Percentiles rank a stretch among this genome's conserved stretches.
These are phyloP conservation scores for Drosophila trapezifrons DNA, from an alignment of 1,140 invertebrate species.

Conservation along the genomic window DNA sequence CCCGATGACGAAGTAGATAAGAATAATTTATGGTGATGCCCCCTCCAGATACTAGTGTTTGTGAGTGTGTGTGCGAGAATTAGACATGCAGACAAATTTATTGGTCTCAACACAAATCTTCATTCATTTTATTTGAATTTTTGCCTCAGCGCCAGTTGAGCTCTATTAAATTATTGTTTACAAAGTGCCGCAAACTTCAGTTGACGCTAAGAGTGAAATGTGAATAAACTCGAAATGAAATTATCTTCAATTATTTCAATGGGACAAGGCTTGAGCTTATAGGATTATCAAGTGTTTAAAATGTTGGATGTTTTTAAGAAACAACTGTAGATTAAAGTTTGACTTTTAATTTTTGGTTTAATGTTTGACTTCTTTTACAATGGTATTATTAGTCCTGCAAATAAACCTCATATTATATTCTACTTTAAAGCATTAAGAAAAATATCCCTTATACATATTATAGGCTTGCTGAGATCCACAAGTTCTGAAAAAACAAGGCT, in stretches of 20 bases:
- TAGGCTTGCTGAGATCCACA: too few species aligned
- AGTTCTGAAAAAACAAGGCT: too few species aligned
- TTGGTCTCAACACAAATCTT: conserved; percentile 77
- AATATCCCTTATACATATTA: too few species aligned
- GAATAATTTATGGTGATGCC: conserved; percentile 78
- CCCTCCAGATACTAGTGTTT: conserved; percentile 55
- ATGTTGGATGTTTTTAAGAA: too few species aligned
- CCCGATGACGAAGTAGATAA: conserved; percentile 78
- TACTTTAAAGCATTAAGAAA: too few species aligned
- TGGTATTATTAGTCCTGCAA: too few species aligned
- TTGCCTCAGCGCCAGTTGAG: conserved; percentile 29
- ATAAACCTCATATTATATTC: too few species aligned
- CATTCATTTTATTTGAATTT: conserved; percentile 59
- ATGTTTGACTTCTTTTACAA: too few species aligned
- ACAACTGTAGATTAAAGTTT: background rate
- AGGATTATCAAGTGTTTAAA: background rate
- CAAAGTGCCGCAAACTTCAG: conserved; percentile 34
- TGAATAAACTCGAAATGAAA: conserved; percentile 21
- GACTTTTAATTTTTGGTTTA: too few species aligned
- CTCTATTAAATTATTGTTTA: conserved; percentile 73
- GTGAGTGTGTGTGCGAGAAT: conserved; percentile 56
- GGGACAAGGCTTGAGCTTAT: too few species aligned
- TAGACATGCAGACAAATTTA: conserved; percentile 81
- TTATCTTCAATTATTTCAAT: background rate
- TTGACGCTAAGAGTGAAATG: conserved; percentile 52